Evolutionary conservation across 2,113 vertebrate genomes (phyloP).

Genomic region (Paradisaea rubra): DNA sequence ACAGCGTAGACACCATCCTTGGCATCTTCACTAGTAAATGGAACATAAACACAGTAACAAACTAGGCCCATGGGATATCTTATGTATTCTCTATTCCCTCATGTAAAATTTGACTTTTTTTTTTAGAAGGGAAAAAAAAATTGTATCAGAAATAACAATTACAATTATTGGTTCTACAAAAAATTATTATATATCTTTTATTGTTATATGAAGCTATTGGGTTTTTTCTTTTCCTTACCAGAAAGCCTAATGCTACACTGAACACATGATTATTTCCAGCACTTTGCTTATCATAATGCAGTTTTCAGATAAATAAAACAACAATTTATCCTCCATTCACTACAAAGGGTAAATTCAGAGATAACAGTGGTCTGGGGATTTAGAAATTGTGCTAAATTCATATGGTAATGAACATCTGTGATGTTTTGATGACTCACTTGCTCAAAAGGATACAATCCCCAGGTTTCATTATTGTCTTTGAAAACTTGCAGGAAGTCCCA

Average conservation of each 20-base stretch:
- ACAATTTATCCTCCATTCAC: constrained; percentile 59
- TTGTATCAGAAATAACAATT: constrained; percentile 3
- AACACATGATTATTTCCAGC: constrained; percentile 54
- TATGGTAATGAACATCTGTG: constrained; percentile 79
- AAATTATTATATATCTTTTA: not conserved
- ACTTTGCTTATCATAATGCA: constrained; percentile 59
- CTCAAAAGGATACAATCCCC: constrained; percentile 63
- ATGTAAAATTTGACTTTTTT: not conserved
- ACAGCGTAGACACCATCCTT: not conserved
- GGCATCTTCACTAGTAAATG: not conserved
- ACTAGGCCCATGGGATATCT: not conserved
- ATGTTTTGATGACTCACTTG: constrained; percentile 64
- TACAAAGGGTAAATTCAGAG: constrained; percentile 62
- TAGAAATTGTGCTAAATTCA: constrained; percentile 73
- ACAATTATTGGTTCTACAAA: not conserved
- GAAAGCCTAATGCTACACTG: not conserved
- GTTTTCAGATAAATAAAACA: constrained; percentile 72
- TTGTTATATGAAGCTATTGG: not conserved
- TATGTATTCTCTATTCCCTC: not conserved
- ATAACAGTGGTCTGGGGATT: constrained; percentile 67
- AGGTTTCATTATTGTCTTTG: constrained; percentile 65
- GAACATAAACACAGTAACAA: not conserved
- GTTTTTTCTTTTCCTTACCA: not conserved
- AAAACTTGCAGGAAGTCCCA: constrained; percentile 56
- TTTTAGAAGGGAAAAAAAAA: not conserved